Evolutionary conservation across 2,113 vertebrate species (phyloP).

Genomic region (Ranitomeya variabilis): DNA sequence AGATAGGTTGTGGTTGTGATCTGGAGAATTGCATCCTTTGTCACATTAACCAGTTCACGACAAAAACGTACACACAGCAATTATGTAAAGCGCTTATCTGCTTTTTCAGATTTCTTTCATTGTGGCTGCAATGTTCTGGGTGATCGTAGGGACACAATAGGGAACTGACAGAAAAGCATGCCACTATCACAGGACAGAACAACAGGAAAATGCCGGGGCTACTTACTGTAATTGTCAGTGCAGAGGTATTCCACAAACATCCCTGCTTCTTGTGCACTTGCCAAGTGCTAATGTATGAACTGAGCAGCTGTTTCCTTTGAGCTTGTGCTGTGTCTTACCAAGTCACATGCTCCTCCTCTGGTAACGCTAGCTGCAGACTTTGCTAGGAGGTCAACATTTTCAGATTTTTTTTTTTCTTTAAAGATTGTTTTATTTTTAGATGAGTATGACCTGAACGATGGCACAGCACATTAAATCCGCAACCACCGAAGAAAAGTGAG

Average conservation of each 20-base stretch:
- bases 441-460: background rate
- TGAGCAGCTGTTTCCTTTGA: slow-evolving; percentile 79
- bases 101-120: background rate
- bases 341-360: slow-evolving; percentile 81
- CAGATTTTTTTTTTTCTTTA: slow-evolving; percentile 56
- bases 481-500: background rate
- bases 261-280: slow-evolving; percentile 73
- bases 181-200: slow-evolving; percentile 22
- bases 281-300: slow-evolving; percentile 72
- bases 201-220: slow-evolving; percentile 63
- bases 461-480: background rate
- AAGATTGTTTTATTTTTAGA: slow-evolving; percentile 39
- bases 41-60: background rate
- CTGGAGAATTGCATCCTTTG: slow-evolving; percentile 17
- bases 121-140: background rate
- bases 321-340: slow-evolving; percentile 71
- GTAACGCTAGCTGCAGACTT: slow-evolving; percentile 66
- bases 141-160: background rate
- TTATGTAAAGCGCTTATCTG: background rate
- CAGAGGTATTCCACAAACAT: slow-evolving; percentile 70
- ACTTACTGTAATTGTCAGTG: slow-evolving; percentile 73
- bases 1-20: slow-evolving; percentile 11
- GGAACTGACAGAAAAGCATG: background rate
- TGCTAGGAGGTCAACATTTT: slow-evolving; percentile 77
- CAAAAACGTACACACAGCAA: background rate